These are phyloP conservation scores for Caenorhabditis angaria DNA, from an alignment of 2,888 invertebrate species.

Conservation along the genomic window DNA sequence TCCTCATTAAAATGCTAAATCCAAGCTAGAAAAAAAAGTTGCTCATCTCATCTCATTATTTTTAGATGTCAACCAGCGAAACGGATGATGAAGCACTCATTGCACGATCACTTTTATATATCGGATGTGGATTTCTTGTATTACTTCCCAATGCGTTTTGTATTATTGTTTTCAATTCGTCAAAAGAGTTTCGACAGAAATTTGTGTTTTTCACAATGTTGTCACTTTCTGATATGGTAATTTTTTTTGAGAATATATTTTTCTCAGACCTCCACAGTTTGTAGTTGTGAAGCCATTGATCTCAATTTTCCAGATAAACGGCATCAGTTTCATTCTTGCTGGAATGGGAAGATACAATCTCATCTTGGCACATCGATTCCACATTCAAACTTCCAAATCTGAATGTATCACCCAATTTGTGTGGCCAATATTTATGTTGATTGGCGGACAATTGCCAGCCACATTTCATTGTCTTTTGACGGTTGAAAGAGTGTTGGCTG, in stretches of 20 bases:
- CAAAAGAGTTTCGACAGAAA: slow-evolving; percentile 47
- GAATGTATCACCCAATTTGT: slow-evolving; percentile 44
- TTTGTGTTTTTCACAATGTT: slow-evolving; percentile 49
- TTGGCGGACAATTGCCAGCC: slow-evolving; percentile 53
- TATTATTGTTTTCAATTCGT: slow-evolving; percentile 46
- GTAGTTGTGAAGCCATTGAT: background rate
- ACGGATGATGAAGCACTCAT: slow-evolving; percentile 29
- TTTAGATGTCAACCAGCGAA: background rate
- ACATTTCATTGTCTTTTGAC: slow-evolving; percentile 46
- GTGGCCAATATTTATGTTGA: slow-evolving; percentile 52
- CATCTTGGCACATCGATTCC: slow-evolving; percentile 24
- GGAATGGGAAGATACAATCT: slow-evolving; percentile 37
- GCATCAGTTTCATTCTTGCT: slow-evolving; percentile 48
- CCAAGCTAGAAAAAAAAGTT: no score
- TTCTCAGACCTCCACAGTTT: no score
- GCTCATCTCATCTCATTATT: background rate
- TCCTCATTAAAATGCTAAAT: no score
- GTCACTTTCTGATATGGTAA: slow-evolving; percentile 48
- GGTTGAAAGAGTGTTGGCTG: slow-evolving; percentile 48
- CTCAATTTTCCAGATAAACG: slow-evolving; percentile 46
- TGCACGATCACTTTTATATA: slow-evolving; percentile 41
- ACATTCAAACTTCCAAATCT: slow-evolving; percentile 27
- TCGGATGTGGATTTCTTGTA: slow-evolving; percentile 43
- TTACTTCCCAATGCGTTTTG: slow-evolving; percentile 42
- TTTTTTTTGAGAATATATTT: slow-evolving; percentile 6